Evolutionary conservation across 1,140 invertebrate genomes (phyloP).

Genomic region (Medauroidea extradentata): DNA sequence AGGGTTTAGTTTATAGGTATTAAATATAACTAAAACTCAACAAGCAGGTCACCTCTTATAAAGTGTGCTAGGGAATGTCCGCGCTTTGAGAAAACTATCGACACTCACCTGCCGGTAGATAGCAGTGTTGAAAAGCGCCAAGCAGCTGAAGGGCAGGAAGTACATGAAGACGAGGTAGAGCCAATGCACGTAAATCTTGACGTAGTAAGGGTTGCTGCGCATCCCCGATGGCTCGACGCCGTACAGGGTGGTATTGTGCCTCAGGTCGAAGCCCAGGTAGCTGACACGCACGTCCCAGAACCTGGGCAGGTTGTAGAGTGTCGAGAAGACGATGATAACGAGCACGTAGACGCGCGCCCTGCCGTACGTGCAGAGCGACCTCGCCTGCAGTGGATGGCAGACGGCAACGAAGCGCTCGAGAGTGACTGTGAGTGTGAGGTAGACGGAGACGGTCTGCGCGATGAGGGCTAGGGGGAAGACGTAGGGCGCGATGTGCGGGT

Average conservation of each 20-base stretch:
- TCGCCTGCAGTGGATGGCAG: conserved; percentile 84
- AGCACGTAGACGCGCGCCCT: conserved; percentile 81
- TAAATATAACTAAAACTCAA: no score
- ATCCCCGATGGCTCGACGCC: conserved; percentile 64
- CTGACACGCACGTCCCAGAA: conserved; percentile 36
- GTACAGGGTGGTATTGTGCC: conserved; percentile 60
- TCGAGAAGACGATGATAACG: conserved; percentile 73
- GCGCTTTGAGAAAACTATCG: no score
- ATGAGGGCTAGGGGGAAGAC: conserved; percentile 84
- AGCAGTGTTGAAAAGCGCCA: conserved; percentile 82
- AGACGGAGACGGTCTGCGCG: conserved; percentile 90
- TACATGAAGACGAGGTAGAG: conserved; percentile 90
- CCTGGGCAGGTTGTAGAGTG: conserved; percentile 81
- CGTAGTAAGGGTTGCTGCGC: conserved; percentile 67
- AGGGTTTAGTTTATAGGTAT: no score
- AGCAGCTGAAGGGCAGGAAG: conserved; percentile 76
- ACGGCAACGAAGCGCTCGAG: conserved; percentile 95
- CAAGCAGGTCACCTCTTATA: no score
- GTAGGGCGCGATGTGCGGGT: conserved; percentile 73
- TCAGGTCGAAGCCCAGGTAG: conserved; percentile 31
- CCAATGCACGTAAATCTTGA: conserved; percentile 86
- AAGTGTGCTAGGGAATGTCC: no score
- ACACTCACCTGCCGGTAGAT: conserved; percentile 73
- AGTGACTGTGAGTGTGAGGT: conserved; percentile 92
- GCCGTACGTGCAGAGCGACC: conserved; percentile 86